phyloP scores from a whole-genome alignment of 2,888 invertebrate genomes.

The Apamea crenata region DNA sequence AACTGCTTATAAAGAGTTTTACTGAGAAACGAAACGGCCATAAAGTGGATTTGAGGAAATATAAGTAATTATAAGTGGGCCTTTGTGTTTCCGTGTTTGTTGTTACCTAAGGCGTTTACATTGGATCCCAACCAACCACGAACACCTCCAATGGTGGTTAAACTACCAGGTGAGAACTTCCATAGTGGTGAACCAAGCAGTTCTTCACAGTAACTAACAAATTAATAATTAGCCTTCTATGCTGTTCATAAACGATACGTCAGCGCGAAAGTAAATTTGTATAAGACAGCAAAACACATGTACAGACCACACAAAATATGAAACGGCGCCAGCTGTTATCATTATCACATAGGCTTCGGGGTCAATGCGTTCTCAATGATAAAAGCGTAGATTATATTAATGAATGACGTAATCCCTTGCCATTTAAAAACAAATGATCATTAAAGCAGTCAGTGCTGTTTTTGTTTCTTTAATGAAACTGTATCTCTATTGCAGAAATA shows the following conservation, averaged over 20 bases:
- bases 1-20: conserved; percentile 89
- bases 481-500: conserved; percentile 11
- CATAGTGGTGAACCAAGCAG: conserved; percentile 17
- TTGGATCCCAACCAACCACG: conserved; percentile 88
- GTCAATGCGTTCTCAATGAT: conserved; percentile 76
- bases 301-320: conserved; percentile 66
- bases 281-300: conserved; percentile 71
- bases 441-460: neutral
- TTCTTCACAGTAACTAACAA: conserved; percentile 24
- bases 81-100: conserved; percentile 88
- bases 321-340: conserved; percentile 79
- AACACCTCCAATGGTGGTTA: conserved; percentile 90
- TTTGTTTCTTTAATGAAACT: neutral
- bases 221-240: conserved; percentile 27
- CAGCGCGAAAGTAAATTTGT: conserved; percentile 65
- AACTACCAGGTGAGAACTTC: conserved; percentile 86
- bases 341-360: conserved; percentile 72
- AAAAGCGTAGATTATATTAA: conserved; percentile 67
- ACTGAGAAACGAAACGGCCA: conserved; percentile 87
- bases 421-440: conserved; percentile 52
- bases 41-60: conserved; percentile 90
- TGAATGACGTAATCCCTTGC: conserved; percentile 68
- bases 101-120: conserved; percentile 86
- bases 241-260: conserved; percentile 51
- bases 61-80: conserved; percentile 87